These are phyloP conservation scores for Gadopsis marmoratus DNA, from an alignment of 2,797 vertebrate species.

Conservation along the genomic window DNA sequence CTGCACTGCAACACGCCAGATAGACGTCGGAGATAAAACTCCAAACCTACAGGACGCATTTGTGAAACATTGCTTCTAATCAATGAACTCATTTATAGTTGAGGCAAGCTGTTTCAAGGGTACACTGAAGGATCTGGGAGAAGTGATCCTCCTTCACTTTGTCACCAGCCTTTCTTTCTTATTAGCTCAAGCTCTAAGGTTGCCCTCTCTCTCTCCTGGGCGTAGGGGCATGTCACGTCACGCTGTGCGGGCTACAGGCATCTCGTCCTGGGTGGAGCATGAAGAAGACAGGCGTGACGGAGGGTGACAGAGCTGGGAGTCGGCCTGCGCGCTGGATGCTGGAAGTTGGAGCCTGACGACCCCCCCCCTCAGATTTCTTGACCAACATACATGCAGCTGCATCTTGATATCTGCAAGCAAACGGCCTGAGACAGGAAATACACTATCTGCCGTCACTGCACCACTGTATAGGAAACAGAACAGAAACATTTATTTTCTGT, in stretches of 20 bases:
- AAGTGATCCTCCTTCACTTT: background rate
- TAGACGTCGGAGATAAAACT: background rate
- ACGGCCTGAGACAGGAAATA: background rate
- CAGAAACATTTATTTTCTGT: background rate
- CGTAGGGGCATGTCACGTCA: slow-evolving; percentile 67
- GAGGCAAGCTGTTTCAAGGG: background rate
- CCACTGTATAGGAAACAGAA: background rate
- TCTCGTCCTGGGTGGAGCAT: slow-evolving; percentile 53
- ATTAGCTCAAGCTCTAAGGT: slow-evolving; percentile 9
- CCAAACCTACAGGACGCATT: background rate
- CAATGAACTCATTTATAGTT: slow-evolving; percentile 18
- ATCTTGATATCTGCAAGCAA: slow-evolving; percentile 1
- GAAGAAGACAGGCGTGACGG: slow-evolving; percentile 80
- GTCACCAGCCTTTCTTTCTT: slow-evolving; percentile 22
- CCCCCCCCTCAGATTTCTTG: slow-evolving; percentile 4
- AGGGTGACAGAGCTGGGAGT: slow-evolving; percentile 69
- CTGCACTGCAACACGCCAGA: background rate
- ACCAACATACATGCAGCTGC: background rate
- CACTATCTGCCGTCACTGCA: slow-evolving; percentile 1
- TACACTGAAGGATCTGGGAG: background rate
- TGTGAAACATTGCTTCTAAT: slow-evolving; percentile 5
- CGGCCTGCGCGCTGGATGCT: slow-evolving; percentile 3
- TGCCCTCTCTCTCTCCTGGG: slow-evolving; percentile 18
- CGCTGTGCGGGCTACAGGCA: slow-evolving; percentile 66
- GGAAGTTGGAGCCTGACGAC: slow-evolving; percentile 39